These are phyloP conservation scores for Melitaea cinxia DNA, from an alignment of 1,140 invertebrate species.

Conservation along the genomic window DNA sequence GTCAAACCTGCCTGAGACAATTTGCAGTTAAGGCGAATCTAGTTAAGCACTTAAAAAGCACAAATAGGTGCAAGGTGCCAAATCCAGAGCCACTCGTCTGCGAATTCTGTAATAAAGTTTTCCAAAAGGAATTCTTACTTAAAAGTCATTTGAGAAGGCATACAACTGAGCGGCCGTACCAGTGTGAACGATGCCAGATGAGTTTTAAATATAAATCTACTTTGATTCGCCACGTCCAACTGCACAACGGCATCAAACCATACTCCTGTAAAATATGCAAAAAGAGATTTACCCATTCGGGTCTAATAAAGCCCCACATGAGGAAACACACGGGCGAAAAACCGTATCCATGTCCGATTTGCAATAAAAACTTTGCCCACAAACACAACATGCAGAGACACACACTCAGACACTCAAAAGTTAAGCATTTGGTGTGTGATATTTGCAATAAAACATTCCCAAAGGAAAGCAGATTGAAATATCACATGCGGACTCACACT, in stretches of 20 bases:
- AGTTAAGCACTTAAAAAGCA: conserved; percentile 42
- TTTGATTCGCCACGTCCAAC: conserved; percentile 51
- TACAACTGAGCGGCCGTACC: conserved; percentile 49
- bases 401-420: conserved; percentile 89
- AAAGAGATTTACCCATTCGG: conserved; percentile 89
- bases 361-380: conserved; percentile 91
- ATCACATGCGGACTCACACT: conserved; percentile 91
- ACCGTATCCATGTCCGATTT: conserved; percentile 92
- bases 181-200: conserved; percentile 53
- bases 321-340: conserved; percentile 93
- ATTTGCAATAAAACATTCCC: conserved; percentile 92
- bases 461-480: conserved; percentile 89
- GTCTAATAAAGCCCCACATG: conserved; percentile 89
- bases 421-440: conserved; percentile 90
- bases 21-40: conserved; percentile 49
- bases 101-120: conserved; percentile 53
- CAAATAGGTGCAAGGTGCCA: conserved; percentile 39
- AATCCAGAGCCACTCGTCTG: conserved; percentile 41
- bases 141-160: conserved; percentile 56
- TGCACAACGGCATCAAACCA: conserved; percentile 67
- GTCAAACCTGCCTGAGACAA: conserved; percentile 43
- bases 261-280: conserved; percentile 87
- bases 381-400: conserved; percentile 92
- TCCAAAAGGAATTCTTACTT: conserved; percentile 50
- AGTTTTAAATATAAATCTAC: conserved; percentile 64